These are phyloP conservation scores for Rhabdomys pumilio DNA, from an alignment of 2,797 vertebrate genomes.

Conservation along the genomic window DNA sequence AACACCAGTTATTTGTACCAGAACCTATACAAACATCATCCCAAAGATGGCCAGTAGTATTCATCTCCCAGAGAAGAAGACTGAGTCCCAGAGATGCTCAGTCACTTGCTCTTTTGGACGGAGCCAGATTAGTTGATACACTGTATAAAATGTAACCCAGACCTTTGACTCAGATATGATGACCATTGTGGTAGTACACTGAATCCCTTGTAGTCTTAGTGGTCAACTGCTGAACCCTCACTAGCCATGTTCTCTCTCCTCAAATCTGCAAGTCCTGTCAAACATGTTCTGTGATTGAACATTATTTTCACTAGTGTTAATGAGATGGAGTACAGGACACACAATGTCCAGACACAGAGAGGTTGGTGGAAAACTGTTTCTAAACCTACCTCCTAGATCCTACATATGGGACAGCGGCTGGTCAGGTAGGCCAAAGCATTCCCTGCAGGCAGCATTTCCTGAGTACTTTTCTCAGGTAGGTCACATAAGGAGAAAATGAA, in stretches of 20 bases:
- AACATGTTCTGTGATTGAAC: background rate
- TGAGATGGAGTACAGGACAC: background rate
- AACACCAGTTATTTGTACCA: background rate
- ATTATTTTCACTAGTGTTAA: background rate
- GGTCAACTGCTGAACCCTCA: background rate
- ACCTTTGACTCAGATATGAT: too few relatives aligned
- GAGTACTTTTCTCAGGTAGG: background rate
- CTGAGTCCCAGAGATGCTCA: too few relatives aligned
- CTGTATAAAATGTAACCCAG: background rate
- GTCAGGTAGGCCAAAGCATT: background rate
- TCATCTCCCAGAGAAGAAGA: background rate
- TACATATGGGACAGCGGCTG: background rate
- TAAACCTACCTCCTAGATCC: background rate
- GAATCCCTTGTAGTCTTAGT: background rate
- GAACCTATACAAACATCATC: background rate
- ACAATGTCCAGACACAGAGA: background rate
- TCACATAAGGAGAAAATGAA: background rate
- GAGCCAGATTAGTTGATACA: too few relatives aligned
- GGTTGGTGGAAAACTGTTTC: background rate
- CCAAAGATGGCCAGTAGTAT: background rate
- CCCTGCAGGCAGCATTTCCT: background rate
- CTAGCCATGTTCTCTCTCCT: background rate
- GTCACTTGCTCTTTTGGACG: too few relatives aligned
- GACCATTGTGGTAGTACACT: too few relatives aligned
- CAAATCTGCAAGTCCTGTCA: background rate